Evolutionary conservation across 2,888 invertebrate species (phyloP), one percentile per base, ranked within the genome.

Genomic region (Drosophila atroscutellata): DNA sequence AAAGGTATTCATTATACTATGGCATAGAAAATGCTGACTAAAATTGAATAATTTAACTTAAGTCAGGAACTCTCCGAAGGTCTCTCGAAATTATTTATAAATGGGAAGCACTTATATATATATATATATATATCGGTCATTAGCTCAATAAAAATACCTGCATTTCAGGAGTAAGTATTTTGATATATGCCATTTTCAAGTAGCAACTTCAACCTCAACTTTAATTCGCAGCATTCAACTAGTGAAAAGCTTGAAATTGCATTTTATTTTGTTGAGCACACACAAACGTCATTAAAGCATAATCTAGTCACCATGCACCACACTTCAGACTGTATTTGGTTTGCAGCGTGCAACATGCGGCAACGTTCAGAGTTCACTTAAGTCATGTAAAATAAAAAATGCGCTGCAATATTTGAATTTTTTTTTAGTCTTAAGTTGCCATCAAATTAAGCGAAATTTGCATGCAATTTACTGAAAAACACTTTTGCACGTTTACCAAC

Each of bases 381-480:
- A 15, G 36, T 34, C 37, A 26, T 37, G 20, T 45, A 24, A 5
- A 56, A 67, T 68, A 64, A 28, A 34, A 68, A 69, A 59, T 32
- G 30, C 70, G 4, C 45, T 15, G 24, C 24, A 45, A 24, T 24
- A 45, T 68, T 70, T 32, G 59, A 26, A n/a, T 30, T 26, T 36
- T 50, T 50, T 50, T 78, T 60, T 20, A 56, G 66, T 49, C 47
- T 72, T 59, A 45, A 61, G 60, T 50, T 71, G 62, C 52, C 63
- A 68, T 61, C 71, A 75, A 62, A 62, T 72, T 75, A 86, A 86
- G 72, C 68, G 37, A 83, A 86, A 84, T 89, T 84, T 83, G 72
- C 89, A 81, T 76, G 78, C 84, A 86, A 84, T 83, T 88, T 86
- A 34, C 51, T 54, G 54, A 63, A 45, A 63, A 59, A 71, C 77